Evolutionary conservation across 2,888 invertebrate species (phyloP), one percentile per base, ranked within the genome.

Genomic region (Troides helena): DNA sequence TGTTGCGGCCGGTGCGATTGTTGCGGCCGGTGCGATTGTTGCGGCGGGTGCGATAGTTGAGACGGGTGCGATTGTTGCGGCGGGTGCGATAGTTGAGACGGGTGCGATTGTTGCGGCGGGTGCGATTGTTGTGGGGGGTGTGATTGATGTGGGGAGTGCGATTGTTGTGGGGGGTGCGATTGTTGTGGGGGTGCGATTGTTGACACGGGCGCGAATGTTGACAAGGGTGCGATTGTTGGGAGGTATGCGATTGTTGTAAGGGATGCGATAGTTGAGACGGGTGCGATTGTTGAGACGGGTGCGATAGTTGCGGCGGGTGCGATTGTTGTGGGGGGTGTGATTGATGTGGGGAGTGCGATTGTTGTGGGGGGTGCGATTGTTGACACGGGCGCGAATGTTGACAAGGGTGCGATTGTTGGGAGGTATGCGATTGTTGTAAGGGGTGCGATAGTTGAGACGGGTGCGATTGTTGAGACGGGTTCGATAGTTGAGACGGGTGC

Each of bases 391-490:
- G 3, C 4, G 30, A 30, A 5, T 4, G 30, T 30, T 30, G 30
- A 30, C 5, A 5, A 5, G 2, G 30, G 30, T 30, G 5, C 3
- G 30, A 30, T 5, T 5, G 67, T 65, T 67, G 71, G 60, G 50
- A 6, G 1, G 65, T 58, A 23, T 59, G 65, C 62, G 72, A 59
- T 39, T 43, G 46, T 12, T 21, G 21, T 14, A 36, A 59, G 18
- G 64, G 65, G 58, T 61, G 68, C 39, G 71, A 70, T 67, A 21
- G 39, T 10, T 10, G 39, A 17, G 18, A 57, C 25, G 64, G 65
- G 58, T 61, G 69, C 39, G 71, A 70, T 67, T 25, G 18, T 18
- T 39, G 39, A 7, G 39, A 10, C 39, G 39, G 10, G 39, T 39
- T 5, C 39, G 39, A 39, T 10, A 7, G 8, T 10, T 10, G 39